Evolutionary conservation across 1,140 invertebrate species (phyloP).

Genomic region (Ganaspis sp.): DNA sequence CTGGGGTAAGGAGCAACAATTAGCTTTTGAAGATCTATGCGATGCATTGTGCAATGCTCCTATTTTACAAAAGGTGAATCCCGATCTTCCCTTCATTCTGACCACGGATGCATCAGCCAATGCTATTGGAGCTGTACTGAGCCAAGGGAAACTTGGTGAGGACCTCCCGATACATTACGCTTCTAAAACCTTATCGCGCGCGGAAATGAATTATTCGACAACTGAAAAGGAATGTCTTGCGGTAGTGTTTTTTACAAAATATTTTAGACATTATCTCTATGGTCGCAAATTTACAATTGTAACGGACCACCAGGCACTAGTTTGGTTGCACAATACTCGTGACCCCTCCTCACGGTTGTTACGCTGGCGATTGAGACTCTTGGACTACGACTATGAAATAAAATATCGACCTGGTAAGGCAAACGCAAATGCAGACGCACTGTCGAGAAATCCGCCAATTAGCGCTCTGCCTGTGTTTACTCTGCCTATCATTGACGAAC

Average conservation of each 20-base stretch:
- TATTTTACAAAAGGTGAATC: slow-evolving; percentile 27
- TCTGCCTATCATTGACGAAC: no score
- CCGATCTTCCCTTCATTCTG: slow-evolving; percentile 35
- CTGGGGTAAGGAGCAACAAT: slow-evolving; percentile 31
- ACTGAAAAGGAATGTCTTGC: slow-evolving; percentile 71
- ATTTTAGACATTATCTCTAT: slow-evolving; percentile 75
- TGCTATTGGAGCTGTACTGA: slow-evolving; percentile 44
- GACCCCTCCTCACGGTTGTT: slow-evolving; percentile 60
- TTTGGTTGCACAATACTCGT: slow-evolving; percentile 73
- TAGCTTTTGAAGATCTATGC: slow-evolving; percentile 15
- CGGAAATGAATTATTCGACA: slow-evolving; percentile 66
- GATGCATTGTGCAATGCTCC: slow-evolving; percentile 23
- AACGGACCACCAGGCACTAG: slow-evolving; percentile 76
- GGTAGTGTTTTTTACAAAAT: slow-evolving; percentile 52
- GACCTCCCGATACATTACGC: slow-evolving; percentile 24
- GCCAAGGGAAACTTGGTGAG: slow-evolving; percentile 38
- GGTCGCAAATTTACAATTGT: slow-evolving; percentile 72
- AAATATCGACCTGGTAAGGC: slow-evolving; percentile 51
- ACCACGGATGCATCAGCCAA: slow-evolving; percentile 36
- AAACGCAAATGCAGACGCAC: slow-evolving; percentile 60
- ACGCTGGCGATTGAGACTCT: slow-evolving; percentile 61
- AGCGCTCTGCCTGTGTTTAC: no score
- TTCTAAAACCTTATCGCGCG: slow-evolving; percentile 47
- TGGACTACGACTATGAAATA: slow-evolving; percentile 65
- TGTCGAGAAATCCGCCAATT: slow-evolving; percentile 55